Percentiles rank a stretch among this genome's conserved stretches.
These are phyloP conservation scores for Melanotaenia pygmaea DNA, from an alignment of 2,797 vertebrate genomes.

Conservation along the genomic window DNA sequence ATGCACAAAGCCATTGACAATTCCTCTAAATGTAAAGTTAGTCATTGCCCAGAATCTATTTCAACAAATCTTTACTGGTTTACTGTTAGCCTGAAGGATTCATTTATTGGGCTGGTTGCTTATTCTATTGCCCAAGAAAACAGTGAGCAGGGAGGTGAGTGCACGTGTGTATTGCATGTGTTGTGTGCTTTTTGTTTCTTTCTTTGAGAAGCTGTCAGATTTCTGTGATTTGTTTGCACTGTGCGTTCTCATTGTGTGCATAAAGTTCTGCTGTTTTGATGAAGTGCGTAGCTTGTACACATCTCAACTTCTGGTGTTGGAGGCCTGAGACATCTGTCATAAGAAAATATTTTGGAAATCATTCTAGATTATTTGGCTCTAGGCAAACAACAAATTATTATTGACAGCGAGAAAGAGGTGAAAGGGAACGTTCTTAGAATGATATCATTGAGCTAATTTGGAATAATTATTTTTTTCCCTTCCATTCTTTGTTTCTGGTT, in stretches of 20 bases:
- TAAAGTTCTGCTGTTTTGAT: background rate
- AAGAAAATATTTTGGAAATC: background rate
- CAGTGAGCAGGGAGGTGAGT: background rate
- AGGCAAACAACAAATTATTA: background rate
- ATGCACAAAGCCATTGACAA: constrained; percentile 41
- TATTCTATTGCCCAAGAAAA: constrained; percentile 22
- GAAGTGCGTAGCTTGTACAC: background rate
- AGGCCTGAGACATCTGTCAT: background rate
- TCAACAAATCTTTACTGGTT: constrained; percentile 44
- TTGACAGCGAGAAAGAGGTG: background rate
- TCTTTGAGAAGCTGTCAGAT: background rate
- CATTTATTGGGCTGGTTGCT: constrained; percentile 2
- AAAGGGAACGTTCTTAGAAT: background rate
- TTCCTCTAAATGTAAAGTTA: constrained; percentile 52
- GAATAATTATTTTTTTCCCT: background rate
- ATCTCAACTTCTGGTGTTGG: background rate
- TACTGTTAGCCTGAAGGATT: constrained; percentile 41
- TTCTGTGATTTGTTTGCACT: background rate
- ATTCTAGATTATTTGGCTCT: background rate
- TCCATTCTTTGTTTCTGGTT: background rate
- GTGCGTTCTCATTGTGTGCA: background rate
- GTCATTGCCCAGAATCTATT: constrained; percentile 48
- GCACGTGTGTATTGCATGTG: background rate
- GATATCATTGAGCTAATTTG: background rate
- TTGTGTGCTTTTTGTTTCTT: background rate